phyloP scores from a whole-genome alignment of 2,888 invertebrate genomes.

The Yponomeuta sedellus region DNA sequence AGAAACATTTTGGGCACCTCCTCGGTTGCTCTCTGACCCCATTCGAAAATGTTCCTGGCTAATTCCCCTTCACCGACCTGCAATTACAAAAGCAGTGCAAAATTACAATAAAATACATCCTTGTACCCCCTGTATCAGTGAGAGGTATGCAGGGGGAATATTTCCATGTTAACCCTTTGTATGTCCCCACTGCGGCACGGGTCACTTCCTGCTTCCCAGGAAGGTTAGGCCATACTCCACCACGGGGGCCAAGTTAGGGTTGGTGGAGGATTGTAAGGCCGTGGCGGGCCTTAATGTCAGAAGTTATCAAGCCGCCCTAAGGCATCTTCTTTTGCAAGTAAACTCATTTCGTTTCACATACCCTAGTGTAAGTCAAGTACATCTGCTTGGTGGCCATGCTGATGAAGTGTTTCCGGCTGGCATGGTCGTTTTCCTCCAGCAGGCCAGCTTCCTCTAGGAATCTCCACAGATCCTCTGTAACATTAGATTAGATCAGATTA shows the following conservation, averaged over 20 bases:
- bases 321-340: too few relatives aligned
- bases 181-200: too few relatives aligned
- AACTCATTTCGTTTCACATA: slow-evolving; percentile 23
- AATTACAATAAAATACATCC: neutral
- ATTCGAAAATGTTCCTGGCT: slow-evolving; percentile 55
- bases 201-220: too few relatives aligned
- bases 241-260: too few relatives aligned
- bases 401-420: slow-evolving; percentile 47
- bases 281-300: too few relatives aligned
- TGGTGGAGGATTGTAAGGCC: too few relatives aligned
- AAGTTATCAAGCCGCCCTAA: too few relatives aligned
- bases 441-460: slow-evolving; percentile 62
- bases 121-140: too few relatives aligned
- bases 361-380: slow-evolving; percentile 56
- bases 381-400: slow-evolving; percentile 52
- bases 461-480: slow-evolving; percentile 67
- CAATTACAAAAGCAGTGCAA: slow-evolving; percentile 18
- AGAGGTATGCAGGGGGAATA: too few relatives aligned
- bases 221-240: too few relatives aligned
- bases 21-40: slow-evolving; percentile 70
- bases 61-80: slow-evolving; percentile 64
- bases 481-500: neutral
- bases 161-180: too few relatives aligned
- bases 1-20: slow-evolving; percentile 66
- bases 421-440: slow-evolving; percentile 48